Base-by-base conservation (phyloP, 2,797 vertebrate genomes). In the Cyprinella venusta region DNA sequence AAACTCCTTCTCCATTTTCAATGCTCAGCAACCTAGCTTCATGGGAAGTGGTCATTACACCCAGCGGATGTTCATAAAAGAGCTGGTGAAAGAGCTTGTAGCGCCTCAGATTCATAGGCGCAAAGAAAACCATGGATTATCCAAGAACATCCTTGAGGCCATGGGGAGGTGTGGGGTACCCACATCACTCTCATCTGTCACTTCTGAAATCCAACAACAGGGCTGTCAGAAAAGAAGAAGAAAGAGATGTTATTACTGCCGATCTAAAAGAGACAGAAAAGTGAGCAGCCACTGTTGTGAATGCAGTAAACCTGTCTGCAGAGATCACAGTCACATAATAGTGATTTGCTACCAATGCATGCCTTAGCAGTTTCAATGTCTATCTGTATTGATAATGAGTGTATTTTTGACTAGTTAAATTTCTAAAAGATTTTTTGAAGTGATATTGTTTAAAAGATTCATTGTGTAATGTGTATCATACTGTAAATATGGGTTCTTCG, bases 1-100 rank as follows among this genome's bases (percentile, higher is more conserved):
- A n/a, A 87, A 84, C 84, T 82, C 81, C 21, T 74, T 75, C 64
- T 59, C 48, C 56, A 50, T 84, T 79, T 84, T 84, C 63, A 81
- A 33, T 21, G 30, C 69, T 68, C 61, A 82, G 26, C 33, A 67
- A n/a, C 48, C 59, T 21, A 40, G 21, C 24, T 74, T 74, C 19
- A 81, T 75, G 26, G 59, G 40, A 64, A 59, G 59, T 33, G 59
- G 40, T 30, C 76, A 45, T 33, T 64, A 48, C 42, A 48, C 7
- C 18, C 76, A 78, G 42, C 18, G 59, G 9, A 48, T 78, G 59
- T 78, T 64, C 40, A 50, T 64, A 33, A 78, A 78, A 33, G 61
- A 78, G 61, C 26, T 65, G 7, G 61, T 50, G 26, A 78, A 48
- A 78, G 59, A 78, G 42, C 76, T 78, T 65, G 76, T 78, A 50